Evolutionary conservation across 1,140 invertebrate species (phyloP), one percentile per base, ranked within the genome.

Genomic region (Adelges cooleyi): DNA sequence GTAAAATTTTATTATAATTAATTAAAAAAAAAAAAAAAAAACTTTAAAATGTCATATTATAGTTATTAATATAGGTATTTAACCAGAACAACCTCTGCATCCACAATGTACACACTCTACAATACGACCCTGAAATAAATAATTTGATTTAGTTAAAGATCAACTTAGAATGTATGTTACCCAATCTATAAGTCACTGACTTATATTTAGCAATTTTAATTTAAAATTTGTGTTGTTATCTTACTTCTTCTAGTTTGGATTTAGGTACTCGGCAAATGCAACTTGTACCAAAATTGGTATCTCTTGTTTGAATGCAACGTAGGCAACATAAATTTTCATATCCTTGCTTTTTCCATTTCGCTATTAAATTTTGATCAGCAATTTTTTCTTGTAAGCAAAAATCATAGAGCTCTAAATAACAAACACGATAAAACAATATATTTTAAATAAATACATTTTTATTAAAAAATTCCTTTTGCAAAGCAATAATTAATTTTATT

Each of bases 311-410:
- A 72, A 99, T 98, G 74, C 97, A 99, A 11, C 95, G 80, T n/a
- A 99, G 77, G 75, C 97, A 99, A 73, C 97, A 99, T 5, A 99
- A 77, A 75, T 98, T 99, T 77, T 99, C 97, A 79, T 98, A 99
- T 0, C 97, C 97, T 69, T 93, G 90, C 76, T 99, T 99, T 75
- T 99, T 99, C 97, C 97, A 99, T 75, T 99, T 99, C 0, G 97
- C 97, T 71, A 99, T 99, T 2, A 99, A 77, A 74, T 98, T 97
- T 67, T 85, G 86, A 74, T 99, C 96, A 0, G 96, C 96, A 68
- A 99, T 95, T 73, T 95, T 95, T 75, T 98, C 93, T 71, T 93
- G 91, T 1, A 99, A 72, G 70, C 95, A 99, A 73, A 94, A 99
- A 59, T 99, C 93, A 74, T 99, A 99, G 1, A 99, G 75, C 76